These are phyloP conservation scores for Salminus brasiliensis DNA, from an alignment of 2,113 vertebrate genomes.

Conservation along the genomic window DNA sequence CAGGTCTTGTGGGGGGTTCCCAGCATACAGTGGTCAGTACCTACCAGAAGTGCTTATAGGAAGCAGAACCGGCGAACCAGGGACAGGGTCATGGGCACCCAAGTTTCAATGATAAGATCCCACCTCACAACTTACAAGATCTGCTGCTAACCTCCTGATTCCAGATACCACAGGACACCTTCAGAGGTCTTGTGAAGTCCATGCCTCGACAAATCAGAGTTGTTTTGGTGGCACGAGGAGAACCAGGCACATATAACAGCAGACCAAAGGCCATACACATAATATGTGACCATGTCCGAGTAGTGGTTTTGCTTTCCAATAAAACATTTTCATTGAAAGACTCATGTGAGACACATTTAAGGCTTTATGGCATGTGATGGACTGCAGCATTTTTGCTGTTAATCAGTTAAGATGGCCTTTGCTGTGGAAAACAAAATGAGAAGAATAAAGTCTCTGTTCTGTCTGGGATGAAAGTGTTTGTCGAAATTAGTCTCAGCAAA, in stretches of 20 bases:
- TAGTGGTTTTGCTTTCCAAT: neutral
- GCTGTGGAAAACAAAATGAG: conserved; percentile 46
- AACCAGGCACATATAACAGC: neutral
- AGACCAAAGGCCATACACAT: neutral
- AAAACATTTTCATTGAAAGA: neutral
- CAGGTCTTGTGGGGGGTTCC: no score
- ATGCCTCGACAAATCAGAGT: no score
- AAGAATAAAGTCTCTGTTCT: conserved; percentile 74
- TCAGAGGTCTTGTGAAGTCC: no score
- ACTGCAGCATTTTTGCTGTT: conserved; percentile 25
- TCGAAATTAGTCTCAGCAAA: conserved; percentile 74
- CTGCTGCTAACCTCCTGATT: no score
- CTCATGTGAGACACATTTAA: conserved; percentile 31
- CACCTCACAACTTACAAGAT: no score
- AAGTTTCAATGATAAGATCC: no score
- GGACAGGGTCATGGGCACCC: no score
- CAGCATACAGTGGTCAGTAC: no score
- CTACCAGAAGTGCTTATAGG: no score
- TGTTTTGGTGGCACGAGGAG: no score
- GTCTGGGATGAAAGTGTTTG: conserved; percentile 72
- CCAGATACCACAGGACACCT: no score
- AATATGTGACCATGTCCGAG: neutral
- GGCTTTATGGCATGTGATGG: conserved; percentile 46
- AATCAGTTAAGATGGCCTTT: conserved; percentile 44
- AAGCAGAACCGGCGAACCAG: no score